Base-by-base conservation (phyloP, 2,888 invertebrate genomes). In the Furcula furcula region DNA sequence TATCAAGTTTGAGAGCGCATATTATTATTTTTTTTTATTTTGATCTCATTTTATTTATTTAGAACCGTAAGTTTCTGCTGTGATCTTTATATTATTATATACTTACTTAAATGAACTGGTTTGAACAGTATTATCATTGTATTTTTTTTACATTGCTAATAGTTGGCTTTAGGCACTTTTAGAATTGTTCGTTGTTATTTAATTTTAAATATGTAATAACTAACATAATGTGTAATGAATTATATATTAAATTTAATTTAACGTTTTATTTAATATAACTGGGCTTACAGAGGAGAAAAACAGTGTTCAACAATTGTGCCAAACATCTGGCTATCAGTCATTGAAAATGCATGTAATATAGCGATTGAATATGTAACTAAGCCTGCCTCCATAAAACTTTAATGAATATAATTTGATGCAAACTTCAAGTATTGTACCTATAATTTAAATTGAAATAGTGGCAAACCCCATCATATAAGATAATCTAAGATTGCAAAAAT, bases 231-330 rank as follows among this genome's bases (percentile, higher is more conserved):
- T 34, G 27, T 25, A 36, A 7, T 27, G 14, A 26, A 39, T n/a
- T n/a, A n/a, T n/a, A n/a, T n/a, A n/a, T n/a, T n/a, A n/a, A n/a
- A n/a, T n/a, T n/a, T n/a, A 25, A 30, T 27, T 21, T 16, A 16
- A 16, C 6, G 16, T 26, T 27, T 36, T 23, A 38, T 35, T 21
- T 9, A 40, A 40, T 46, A 59, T 40, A 39, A 39, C 42, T 44
- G 19, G 45, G 45, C 46, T 53, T 50, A 46, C 31, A 51, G 26
- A 42, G 19, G 22, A 46, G 41, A 47, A 42, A 46, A 44, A 55
- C 65, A 67, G 80, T 82, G 81, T 81, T 82, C 77, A 81, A 46
- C 54, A 45, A 62, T 49, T 75, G 82, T 83, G 83, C 83, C 83
- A 83, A 83, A 76, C 47, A 46, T 55, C 67, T 75, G 79, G 81